Conservation (phyloP, 2,888 invertebrate species). For the Unio delphinus region DNA sequence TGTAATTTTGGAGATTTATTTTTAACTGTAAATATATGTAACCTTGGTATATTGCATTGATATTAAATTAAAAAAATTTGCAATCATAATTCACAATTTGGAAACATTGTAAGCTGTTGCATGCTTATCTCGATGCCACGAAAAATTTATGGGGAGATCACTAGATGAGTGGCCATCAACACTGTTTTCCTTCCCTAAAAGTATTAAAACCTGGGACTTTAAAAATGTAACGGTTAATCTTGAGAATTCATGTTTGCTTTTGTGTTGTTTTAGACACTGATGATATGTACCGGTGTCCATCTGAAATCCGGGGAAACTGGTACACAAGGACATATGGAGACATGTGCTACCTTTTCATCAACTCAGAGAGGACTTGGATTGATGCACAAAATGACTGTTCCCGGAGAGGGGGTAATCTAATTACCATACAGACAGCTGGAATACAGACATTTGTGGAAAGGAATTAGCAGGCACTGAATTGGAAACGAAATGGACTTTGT, state of each 20-base stretch:
- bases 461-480: slow-evolving; percentile 31
- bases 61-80: too few relatives aligned
- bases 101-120: too few relatives aligned
- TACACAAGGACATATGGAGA: slow-evolving; percentile 12
- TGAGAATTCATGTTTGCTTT: background rate
- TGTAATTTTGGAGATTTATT: too few relatives aligned
- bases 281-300: slow-evolving; percentile 16
- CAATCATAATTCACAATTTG: too few relatives aligned
- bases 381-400: slow-evolving; percentile 45
- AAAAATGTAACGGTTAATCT: background rate
- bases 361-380: slow-evolving; percentile 44
- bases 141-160: too few relatives aligned
- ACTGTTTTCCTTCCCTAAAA: too few relatives aligned
- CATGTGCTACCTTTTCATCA: slow-evolving; percentile 53
- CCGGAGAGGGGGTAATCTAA: slow-evolving; percentile 45
- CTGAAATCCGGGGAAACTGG: slow-evolving; percentile 6
- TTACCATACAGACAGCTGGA: slow-evolving; percentile 38
- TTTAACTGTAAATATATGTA: too few relatives aligned
- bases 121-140: too few relatives aligned
- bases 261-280: slow-evolving; percentile 3
- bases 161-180: too few relatives aligned
- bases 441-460: slow-evolving; percentile 41
- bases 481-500: slow-evolving; percentile 61
- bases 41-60: too few relatives aligned
- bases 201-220: too few relatives aligned